Base-by-base conservation (phyloP, 2,113 vertebrate species). In the Spheniscus mendiculus region DNA sequence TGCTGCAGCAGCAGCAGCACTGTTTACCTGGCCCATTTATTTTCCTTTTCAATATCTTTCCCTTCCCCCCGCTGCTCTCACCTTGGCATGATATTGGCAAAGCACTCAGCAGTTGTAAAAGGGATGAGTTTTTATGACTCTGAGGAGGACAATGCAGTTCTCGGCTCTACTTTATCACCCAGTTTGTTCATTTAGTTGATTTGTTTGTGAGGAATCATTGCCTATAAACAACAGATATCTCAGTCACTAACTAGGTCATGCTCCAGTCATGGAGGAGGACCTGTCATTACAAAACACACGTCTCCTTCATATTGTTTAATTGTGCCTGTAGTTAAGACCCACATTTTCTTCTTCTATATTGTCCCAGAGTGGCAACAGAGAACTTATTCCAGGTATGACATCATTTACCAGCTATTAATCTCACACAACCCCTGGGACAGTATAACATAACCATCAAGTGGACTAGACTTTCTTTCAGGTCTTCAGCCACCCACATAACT, bases 21-120 rank as follows among this genome's bases (percentile, higher is more conserved):
- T 97, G 83, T 97, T 97, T 97, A 97, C 97, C 97, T 97, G 94
- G 91, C 86, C 86, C 94, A 95, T 98, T 98, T 97, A 94, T 97
- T 95, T 93, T 97, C 74, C 78, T 95, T 93, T 95, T 90, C 96
- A 87, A 56, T 94, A 83, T 85, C 67, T 47, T 77, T 87, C 93
- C 92, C 84, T 94, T 94, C 93, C 93, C 89, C 84, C 77, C 4
- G 8, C 94, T 78, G 59, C 86, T 95, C 87, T 96, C 94, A 96
- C 96, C 95, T 97, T 97, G 95, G 90, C 85, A 95, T 92, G 94
- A 92, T 97, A 97, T 97, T 96, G 96, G 96, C 95, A 97, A 95
- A 97, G 91, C 80, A 87, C 95, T 97, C 91, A 94, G 93, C 74
- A 91, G 94, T 63, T 86, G 93, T 97, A 96, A 93, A 96, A 95